Base-by-base conservation (phyloP, 37 sponge, comb jelly and placozoan genomes). In the Agelas oroides region DNA sequence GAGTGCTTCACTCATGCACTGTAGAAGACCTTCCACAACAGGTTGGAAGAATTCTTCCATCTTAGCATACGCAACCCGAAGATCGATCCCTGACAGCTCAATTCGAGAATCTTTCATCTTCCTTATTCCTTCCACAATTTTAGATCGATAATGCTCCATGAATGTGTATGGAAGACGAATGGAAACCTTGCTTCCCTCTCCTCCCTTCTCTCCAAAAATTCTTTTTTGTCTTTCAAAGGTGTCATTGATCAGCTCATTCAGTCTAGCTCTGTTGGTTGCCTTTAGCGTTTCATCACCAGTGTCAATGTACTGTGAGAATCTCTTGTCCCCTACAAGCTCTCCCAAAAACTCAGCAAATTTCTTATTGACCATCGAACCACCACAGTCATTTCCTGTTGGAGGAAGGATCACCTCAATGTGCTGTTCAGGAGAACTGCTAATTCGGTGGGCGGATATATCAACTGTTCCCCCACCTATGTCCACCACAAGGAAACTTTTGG, bases 391-490 rank as follows among this genome's bases (percentile, higher is more conserved):
- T 59, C 84, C 84, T 25, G 41, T 30, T 65, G 84, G 76, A 13
- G 71, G 72, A 16, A 38, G 30, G 62, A 84, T 64, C 21, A 75
- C 84, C 17, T 64, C 27, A 52, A 84, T 63, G 19, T 64, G 53
- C 30, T 24, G 23, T 21, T 63, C 20, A 46, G 46, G 46, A 46
- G 46, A 46, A 46, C 46, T 35, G 35, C 17, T 33, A n/a, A 77
- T 1, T 38, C 35, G n/a, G 67, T 84, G 84, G 24, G 75, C 76
- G 11, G 84, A 36, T 31, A 84, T 84, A 41, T 84, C 84, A 16
- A 75, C 76, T 23, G 84, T 84, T 19, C 84, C 84, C 38, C 84
- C 84, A 53, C 84, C 84, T 62, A 73, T 75, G 34, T 84, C 84
- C 20, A 84, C 64, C 1, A 84, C 73, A 13, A 84, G 19, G 36